Percentiles rank a stretch among this genome's conserved stretches.
Conservation (phyloP, 1,140 invertebrate species). For the Archivesica marissinica region DNA sequence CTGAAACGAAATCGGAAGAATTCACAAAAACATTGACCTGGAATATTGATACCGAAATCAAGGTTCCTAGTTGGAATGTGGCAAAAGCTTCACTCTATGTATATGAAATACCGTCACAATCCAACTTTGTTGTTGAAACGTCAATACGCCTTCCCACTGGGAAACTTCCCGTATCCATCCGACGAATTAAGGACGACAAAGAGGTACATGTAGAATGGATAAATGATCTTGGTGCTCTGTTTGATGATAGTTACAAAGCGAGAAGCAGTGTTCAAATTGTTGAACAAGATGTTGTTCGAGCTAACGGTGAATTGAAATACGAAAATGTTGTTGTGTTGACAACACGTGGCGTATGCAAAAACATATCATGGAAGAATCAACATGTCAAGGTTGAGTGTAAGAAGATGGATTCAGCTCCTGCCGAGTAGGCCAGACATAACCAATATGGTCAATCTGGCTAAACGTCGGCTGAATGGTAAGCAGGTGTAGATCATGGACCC, state of each 20-base stretch:
- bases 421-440: too few species aligned
- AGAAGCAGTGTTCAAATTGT: not conserved
- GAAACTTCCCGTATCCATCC: conserved; percentile 28
- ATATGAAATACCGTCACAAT: conserved; percentile 16
- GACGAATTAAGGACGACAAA: conserved; percentile 43
- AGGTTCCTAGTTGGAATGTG: conserved; percentile 29
- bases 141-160: conserved; percentile 23
- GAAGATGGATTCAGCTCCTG: not conserved
- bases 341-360: conserved; percentile 50
- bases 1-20: conserved; percentile 49
- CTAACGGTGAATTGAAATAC: not conserved
- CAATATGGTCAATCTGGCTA: too few species aligned
- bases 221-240: conserved; percentile 10
- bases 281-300: not conserved
- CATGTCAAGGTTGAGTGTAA: conserved; percentile 53
- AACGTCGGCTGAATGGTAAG: too few species aligned
- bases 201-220: conserved; percentile 19
- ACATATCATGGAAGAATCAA: conserved; percentile 48
- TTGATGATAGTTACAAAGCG: conserved; percentile 32
- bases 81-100: conserved; percentile 48
- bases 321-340: conserved; percentile 14
- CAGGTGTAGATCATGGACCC: not conserved
- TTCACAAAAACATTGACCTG: conserved; percentile 44
- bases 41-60: conserved; percentile 53
- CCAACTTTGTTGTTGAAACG: conserved; percentile 46